Base-by-base conservation (phyloP, 2,888 invertebrate genomes). In the Plagiodera versicolora region DNA sequence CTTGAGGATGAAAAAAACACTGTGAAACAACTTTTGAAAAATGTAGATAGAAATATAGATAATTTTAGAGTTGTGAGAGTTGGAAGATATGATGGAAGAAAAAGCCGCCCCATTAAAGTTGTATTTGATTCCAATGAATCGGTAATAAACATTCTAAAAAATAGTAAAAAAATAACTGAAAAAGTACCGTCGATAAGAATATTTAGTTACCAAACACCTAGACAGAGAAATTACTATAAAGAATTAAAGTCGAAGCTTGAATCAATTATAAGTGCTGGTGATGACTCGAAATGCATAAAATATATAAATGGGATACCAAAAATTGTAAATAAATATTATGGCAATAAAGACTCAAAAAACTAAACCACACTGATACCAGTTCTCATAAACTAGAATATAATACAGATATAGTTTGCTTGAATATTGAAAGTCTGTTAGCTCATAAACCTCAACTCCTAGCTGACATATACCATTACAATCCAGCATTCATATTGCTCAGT, bases 341-440 rank as follows among this genome's bases (percentile, higher is more conserved):
- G 16, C 16, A 50, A 2, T 10, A 45, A 45, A 9, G 45, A 45
- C n/a, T n/a, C 45, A 45, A 45, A 45, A 45, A 45, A 45, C 45
- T 45, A 45, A 45, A 45, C 45, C n/a, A n/a, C n/a, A n/a, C n/a
- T n/a, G n/a, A n/a, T n/a, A n/a, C n/a, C n/a, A 52, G 6, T 35
- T 18, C 5, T 9, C 30, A 17, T 1, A 28, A 24, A 46, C 46
- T 55, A 28, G 55, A 55, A 46, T 55, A 32, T 52, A 52, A 35
- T 18, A 1, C 32, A 24, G 48, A 32, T 32, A 32, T 51, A 56
- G 32, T 56, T 32, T 56, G 48, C 19, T 30, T 48, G 19, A 56
- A 56, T 32, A 56, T 56, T 48, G 48, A 56, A 56, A 56, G 56
- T 14, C 28, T 56, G 19, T 56, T 32, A 47, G 56, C 48, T 18